Evolutionary conservation across 2,113 vertebrate genomes (phyloP), one percentile per base, ranked within the genome.

Genomic region (Murina feae): DNA sequence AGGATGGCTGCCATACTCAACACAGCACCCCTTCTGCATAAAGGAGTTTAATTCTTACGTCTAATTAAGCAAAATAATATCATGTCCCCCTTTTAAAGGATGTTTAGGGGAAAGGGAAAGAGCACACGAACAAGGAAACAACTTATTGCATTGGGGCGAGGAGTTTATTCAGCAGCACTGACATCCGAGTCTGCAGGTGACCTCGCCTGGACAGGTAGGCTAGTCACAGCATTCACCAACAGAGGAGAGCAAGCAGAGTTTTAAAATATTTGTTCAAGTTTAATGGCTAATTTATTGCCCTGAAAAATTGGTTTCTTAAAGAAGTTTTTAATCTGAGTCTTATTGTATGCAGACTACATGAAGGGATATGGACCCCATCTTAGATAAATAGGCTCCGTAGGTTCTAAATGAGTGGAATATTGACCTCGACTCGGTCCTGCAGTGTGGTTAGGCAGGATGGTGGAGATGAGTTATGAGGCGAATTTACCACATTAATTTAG

Each of bases 381-480:
- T 53, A 91, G 95, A 89, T 89, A 90, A 95, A 86, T 85, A 84
- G 79, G 51, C 58, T 55, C 53, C 37, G n/a, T 44, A 18, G 92
- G 53, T 92, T 86, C 91, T 92, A 95, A 85, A 63, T 75, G 95
- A 91, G 69, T 72, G 53, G 37, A 71, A n/a, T 94, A 82, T 80
- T 97, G 91, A 94, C 97, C 92, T 94, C 35, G 20, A 58, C 69
- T 84, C 90, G 81, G 68, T 30, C 83, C 55, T 68, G 44, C 89
- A 16, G 82, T 75, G 89, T 35, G 37, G 65, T 37, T 44, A 84
- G 95, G 78, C 86, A 47, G 63, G 39, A 65, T 35, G 72, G 82
- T 78, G 42, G 37, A 30, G 86, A 92, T 90, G 91, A 96, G 96
- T 94, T 95, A 96, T 85, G 95, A 95, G 93, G 84, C 20, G 7